Evolutionary conservation across 2,888 invertebrate species (phyloP), one percentile per base, ranked within the genome.

Genomic region (Gnatocerus cornutus): DNA sequence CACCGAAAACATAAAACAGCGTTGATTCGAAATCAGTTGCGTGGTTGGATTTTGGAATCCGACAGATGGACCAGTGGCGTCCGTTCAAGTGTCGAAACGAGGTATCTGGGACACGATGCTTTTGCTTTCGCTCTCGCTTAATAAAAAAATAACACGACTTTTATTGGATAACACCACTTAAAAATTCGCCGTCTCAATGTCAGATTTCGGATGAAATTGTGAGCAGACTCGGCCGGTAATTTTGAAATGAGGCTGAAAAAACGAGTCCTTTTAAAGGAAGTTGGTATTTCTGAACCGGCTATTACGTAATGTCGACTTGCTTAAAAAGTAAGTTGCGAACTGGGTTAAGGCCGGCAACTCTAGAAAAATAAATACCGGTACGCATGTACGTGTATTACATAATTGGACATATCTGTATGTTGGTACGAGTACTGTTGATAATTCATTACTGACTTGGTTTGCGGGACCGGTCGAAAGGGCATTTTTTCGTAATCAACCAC

Each of bases 321-420:
- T 80, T 72, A 79, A 77, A 21, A 21, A 81, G 79, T 78, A 73
- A 78, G 76, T 74, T 75, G 75, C 76, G 75, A 82, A 80, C 79
- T 82, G 77, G 81, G 82, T 82, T 81, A 81, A 82, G 82, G 82
- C 78, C 80, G 79, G 72, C 80, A 59, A 75, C 74, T 77, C 68
- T 74, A 78, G 69, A 78, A 79, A 78, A 79, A 76, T 78, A 76
- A 76, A 78, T 77, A 74, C 77, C 75, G 69, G 73, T 74, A 76
- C 74, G 68, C 66, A 64, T 71, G 68, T 65, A 66, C 45, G 56
- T 71, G 53, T 43, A 59, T 71, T 71, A 71, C 71, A 68, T 71
- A 71, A 71, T 71, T 64, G 52, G 33, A 67, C 43, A 48, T 77
- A 76, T 73, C 73, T 72, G 71, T 71, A 74, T 71, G 37, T 33